Base-by-base conservation (phyloP, 2,797 vertebrate genomes). In the Syngnathus acus region DNA sequence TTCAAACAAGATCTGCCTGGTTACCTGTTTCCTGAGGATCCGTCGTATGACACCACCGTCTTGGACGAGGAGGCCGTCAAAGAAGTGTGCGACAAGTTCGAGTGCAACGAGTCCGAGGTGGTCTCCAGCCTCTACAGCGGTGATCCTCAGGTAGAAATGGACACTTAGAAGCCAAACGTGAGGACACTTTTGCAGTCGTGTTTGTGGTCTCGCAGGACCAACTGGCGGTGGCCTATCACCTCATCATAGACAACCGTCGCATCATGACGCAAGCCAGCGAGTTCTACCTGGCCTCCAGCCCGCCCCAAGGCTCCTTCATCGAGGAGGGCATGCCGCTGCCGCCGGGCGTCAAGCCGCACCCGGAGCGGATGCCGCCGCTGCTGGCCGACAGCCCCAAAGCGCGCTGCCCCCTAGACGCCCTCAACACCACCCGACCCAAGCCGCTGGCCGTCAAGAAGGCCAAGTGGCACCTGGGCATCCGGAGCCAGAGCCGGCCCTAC, bases 221-320 rank as follows among this genome's bases (percentile, higher is more conserved):
- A 86, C 91, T 99, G 32, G 92, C 94, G 0, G 97, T 99, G 45
- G 97, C 97, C 6, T 99, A 99, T 73, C 97, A 98, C 82, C 94
- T 99, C 1, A 92, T 99, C 79, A 98, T 99, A 17, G 97, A 99
- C 88, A 99, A 98, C 84, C 91, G 97, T 2, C 93, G 97, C 79
- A 98, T 99, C 86, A 99, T 99, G 97, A 98, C 96, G 82, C 95
- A 99, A 86, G 97, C 97, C 88, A 98, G 95, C 5, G 97, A 99
- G 87, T 99, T 99, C 91, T 99, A 99, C 91, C 89, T 99, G 39
- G 97, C 97, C 68, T 99, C 97, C 73, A 99, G 97, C 80, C 97
- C 97, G 0, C 97, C 97, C 0, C 94, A 94, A 0, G 89, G 95
- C 76, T 98, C 96, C 63, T 99, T 99, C 75, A 98, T 98, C 76